Percentiles rank a stretch among this genome's conserved stretches.
Conservation (phyloP, 2,797 vertebrate species). For the Macrochelys suwanniensis region DNA sequence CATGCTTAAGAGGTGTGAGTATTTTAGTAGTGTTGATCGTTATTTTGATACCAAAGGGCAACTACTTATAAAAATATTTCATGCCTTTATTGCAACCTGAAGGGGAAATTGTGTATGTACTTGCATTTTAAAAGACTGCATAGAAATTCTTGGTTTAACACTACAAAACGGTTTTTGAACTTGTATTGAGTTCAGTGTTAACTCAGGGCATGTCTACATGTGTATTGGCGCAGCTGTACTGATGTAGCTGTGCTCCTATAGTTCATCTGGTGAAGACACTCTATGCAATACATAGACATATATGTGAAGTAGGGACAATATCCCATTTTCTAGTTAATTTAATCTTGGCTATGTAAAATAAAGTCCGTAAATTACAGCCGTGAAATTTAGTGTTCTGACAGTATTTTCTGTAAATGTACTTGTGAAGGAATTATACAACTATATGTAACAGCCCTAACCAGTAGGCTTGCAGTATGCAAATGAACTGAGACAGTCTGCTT, state of each 20-base stretch:
- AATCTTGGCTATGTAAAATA: neutral
- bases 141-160: neutral
- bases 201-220: neutral
- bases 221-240: too few species aligned
- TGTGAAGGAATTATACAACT: neutral
- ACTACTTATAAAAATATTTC: rapidly evolving
- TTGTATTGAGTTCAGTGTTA: neutral
- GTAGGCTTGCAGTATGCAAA: neutral
- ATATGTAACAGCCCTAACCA: neutral
- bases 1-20: too few species aligned
- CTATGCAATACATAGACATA: neutral
- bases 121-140: neutral
- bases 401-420: neutral
- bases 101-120: neutral
- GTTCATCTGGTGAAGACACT: too few species aligned
- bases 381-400: neutral
- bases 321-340: neutral
- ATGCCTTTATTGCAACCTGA: neutral
- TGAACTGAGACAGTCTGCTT: too few species aligned
- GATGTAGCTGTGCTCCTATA: too few species aligned
- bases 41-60: neutral
- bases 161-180: neutral
- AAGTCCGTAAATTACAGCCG: neutral
- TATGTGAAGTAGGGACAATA: neutral
- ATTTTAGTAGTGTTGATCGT: neutral